phyloP scores from a whole-genome alignment of 2,797 vertebrate genomes.

The Gobionotothen gibberifrons region DNA sequence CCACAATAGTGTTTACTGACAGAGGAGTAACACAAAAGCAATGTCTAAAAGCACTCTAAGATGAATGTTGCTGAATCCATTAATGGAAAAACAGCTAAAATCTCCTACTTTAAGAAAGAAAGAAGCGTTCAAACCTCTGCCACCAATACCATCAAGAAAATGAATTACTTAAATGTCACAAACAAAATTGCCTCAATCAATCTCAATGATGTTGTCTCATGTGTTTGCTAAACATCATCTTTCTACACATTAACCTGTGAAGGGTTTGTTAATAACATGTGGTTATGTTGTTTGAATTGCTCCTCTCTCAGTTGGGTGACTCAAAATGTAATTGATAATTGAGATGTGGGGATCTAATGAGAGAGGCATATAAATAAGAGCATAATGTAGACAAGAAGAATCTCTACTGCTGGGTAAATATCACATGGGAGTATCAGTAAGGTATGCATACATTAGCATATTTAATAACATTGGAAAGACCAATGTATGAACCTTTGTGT shows the following conservation, averaged over 20 bases:
- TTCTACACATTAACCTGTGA: conserved; percentile 33
- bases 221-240: conserved; percentile 19
- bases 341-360: conserved; percentile 39
- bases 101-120: background rate
- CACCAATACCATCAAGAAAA: background rate
- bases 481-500: conserved; percentile 16
- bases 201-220: conserved; percentile 7
- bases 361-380: conserved; percentile 27
- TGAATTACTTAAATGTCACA: background rate
- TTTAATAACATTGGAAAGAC: background rate
- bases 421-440: background rate
- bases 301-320: conserved; percentile 40
- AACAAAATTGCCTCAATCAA: background rate
- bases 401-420: conserved; percentile 9
- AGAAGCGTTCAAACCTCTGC: background rate
- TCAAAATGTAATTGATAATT: conserved; percentile 55
- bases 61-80: conserved; percentile 10
- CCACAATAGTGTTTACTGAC: conserved; percentile 29
- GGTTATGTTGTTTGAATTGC: conserved; percentile 40
- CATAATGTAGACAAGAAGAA: conserved; percentile 10
- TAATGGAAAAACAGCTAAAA: conserved; percentile 5
- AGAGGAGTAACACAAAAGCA: conserved; percentile 12
- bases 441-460: background rate
- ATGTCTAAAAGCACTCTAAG: conserved; percentile 17
- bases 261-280: conserved; percentile 34